These are phyloP conservation scores for Diploptera punctata DNA, from an alignment of 2,888 invertebrate species.

Conservation along the genomic window DNA sequence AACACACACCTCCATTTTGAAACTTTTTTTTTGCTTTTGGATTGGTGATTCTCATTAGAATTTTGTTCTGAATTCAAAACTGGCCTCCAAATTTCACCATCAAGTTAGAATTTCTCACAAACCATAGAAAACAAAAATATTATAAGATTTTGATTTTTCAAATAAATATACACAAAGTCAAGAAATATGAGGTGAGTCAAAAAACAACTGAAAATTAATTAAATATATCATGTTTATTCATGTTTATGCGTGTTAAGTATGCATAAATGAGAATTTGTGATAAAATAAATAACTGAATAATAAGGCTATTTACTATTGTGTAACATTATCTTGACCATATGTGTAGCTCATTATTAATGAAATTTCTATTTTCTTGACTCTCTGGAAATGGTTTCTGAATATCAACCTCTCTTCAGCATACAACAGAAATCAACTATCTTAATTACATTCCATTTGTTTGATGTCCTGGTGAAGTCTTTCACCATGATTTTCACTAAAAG, in stretches of 20 bases:
- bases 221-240: not conserved
- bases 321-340: not conserved
- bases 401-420: too few relatives aligned
- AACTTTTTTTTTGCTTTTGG: not conserved
- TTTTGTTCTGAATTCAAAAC: too few relatives aligned
- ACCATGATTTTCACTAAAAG: not conserved
- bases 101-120: too few relatives aligned
- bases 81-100: too few relatives aligned
- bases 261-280: not conserved
- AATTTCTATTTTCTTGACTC: not conserved
- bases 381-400: too few relatives aligned
- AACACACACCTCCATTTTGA: not conserved
- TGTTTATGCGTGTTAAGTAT: not conserved
- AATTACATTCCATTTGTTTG: not conserved
- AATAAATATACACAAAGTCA: not conserved
- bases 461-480: too few relatives aligned
- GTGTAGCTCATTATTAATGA: not conserved
- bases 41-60: not conserved
- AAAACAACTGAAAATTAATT: not conserved
- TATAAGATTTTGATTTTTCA: too few relatives aligned
- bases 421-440: too few relatives aligned
- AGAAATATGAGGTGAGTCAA: too few relatives aligned
- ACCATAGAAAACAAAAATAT: too few relatives aligned
- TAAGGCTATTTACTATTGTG: not conserved
- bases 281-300: not conserved